Percentiles rank a stretch among this genome's conserved stretches.
phyloP scores from a whole-genome alignment of 2,888 invertebrate genomes.

The Melipona beecheii region DNA sequence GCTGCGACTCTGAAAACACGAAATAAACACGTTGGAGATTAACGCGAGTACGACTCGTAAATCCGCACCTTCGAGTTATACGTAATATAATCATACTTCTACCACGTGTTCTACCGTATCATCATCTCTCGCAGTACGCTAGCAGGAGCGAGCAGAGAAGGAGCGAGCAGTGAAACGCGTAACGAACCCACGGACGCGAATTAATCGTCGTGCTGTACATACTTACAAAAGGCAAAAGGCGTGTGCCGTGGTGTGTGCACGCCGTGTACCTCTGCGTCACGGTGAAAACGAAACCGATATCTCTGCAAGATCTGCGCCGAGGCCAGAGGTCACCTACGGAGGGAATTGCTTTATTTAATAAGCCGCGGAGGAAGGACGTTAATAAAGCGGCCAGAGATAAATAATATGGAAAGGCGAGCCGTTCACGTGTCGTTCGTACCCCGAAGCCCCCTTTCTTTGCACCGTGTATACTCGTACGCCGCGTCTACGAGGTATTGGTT shows the following conservation, averaged over 20 bases:
- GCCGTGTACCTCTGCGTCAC: conserved; percentile 52
- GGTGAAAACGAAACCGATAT: conserved; percentile 77
- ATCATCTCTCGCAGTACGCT: conserved; percentile 46
- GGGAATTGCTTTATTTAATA: conserved; percentile 83
- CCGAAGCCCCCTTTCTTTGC: background rate
- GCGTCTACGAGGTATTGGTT: conserved; percentile 43
- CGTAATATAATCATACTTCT: conserved; percentile 53
- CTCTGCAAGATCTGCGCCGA: conserved; percentile 74
- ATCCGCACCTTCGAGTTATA: conserved; percentile 54
- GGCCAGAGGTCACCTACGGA: conserved; percentile 75
- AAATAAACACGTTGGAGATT: conserved; percentile 44
- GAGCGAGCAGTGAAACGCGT: conserved; percentile 24
- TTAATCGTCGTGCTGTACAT: conserved; percentile 48
- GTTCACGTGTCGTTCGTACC: conserved; percentile 66
- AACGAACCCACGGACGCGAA: conserved; percentile 53
- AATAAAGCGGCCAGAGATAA: conserved; percentile 77
- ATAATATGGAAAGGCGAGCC: conserved; percentile 71
- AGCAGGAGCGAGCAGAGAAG: background rate
- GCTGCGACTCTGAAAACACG: conserved; percentile 9
- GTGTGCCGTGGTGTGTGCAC: conserved; percentile 18
- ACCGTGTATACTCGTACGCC: background rate
- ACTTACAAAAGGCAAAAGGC: conserved; percentile 18
- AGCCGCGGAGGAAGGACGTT: conserved; percentile 77
- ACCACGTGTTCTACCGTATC: conserved; percentile 58
- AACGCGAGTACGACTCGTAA: conserved; percentile 39